These are phyloP conservation scores for Holothuria scabra DNA, from an alignment of 53 echinoderm and acorn worm species.

Conservation along the genomic window DNA sequence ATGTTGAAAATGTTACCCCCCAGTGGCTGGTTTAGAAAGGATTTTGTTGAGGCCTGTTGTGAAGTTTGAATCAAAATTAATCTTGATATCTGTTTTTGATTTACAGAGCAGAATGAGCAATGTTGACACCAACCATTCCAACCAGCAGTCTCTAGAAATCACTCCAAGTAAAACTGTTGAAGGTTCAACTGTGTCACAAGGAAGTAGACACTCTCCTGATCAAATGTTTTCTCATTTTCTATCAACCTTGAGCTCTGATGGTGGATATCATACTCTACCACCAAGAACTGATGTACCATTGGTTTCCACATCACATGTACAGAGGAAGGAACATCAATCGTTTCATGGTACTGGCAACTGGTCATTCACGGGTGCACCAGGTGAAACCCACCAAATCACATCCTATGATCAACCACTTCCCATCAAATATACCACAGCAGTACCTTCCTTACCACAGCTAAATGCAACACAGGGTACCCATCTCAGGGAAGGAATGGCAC, in stretches of 20 bases:
- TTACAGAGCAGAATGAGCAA: too few species aligned
- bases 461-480: neutral
- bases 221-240: slow-evolving; percentile 10
- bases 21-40: too few species aligned
- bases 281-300: neutral
- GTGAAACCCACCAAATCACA: neutral
- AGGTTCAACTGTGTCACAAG: neutral
- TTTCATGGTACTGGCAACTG: neutral
- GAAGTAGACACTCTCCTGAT: neutral
- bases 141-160: too few species aligned
- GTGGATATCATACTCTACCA: slow-evolving; percentile 17
- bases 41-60: too few species aligned
- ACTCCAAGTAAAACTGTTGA: too few species aligned
- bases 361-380: neutral
- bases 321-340: neutral
- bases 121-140: too few species aligned
- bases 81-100: too few species aligned
- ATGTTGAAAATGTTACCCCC: too few species aligned
- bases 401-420: slow-evolving; percentile 13
- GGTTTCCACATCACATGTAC: neutral
- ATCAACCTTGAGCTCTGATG: slow-evolving; percentile 4
- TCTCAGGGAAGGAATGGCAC: neutral
- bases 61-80: too few species aligned
- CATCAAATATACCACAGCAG: neutral
- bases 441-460: neutral